A percentile compares a stretch with the other conserved stretches of the same genome.
phyloP scores from a whole-genome alignment of 2,113 vertebrate species.

The Philantomba maxwellii region DNA sequence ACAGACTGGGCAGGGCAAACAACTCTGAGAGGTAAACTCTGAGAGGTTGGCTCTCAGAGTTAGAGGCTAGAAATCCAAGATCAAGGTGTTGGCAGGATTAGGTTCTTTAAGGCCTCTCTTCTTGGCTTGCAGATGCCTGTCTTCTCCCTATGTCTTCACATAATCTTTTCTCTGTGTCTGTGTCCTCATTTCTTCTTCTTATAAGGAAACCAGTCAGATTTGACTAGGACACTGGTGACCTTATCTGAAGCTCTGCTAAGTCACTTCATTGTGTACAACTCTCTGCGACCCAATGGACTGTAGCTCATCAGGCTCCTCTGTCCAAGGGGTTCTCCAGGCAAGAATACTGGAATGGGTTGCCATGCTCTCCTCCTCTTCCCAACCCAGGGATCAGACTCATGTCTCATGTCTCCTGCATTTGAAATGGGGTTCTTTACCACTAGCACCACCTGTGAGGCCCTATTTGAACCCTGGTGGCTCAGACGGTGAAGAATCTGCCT shows the following conservation, averaged over 20 bases:
- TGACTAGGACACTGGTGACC: background rate
- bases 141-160: background rate
- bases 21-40: too few relatives aligned
- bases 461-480: background rate
- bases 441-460: background rate
- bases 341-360: background rate
- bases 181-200: background rate
- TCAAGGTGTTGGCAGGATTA: background rate
- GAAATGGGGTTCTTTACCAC: background rate
- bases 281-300: accelerated
- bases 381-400: background rate
- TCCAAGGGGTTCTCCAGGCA: background rate
- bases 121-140: background rate
- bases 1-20: background rate
- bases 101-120: background rate
- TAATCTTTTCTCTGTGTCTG: background rate
- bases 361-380: background rate
- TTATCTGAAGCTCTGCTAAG: background rate
- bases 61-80: background rate
- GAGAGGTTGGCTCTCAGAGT: background rate
- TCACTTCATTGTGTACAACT: background rate
- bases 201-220: background rate
- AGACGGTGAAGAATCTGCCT: background rate
- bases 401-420: background rate
- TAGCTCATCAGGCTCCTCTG: background rate